These are phyloP conservation scores for Gallinago paraguaiae DNA, from an alignment of 2,113 vertebrate species.

Conservation along the genomic window DNA sequence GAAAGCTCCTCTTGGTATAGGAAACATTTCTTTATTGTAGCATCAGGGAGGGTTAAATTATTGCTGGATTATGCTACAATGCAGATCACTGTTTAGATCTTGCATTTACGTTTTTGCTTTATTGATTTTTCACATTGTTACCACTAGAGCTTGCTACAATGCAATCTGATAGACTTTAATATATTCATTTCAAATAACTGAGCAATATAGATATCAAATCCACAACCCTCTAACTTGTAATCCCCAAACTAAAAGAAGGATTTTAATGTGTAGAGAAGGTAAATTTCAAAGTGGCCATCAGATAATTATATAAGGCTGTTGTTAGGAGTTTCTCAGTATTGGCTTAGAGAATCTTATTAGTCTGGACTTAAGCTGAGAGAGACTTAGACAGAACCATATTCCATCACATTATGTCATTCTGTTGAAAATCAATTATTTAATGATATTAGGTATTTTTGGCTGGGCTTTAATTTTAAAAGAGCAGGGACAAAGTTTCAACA, in stretches of 20 bases:
- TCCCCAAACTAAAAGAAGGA: slow-evolving; percentile 23
- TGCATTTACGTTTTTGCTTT: background rate
- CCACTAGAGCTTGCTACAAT: slow-evolving; percentile 63
- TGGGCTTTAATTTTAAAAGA: background rate
- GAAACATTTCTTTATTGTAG: background rate
- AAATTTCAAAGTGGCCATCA: slow-evolving; percentile 30
- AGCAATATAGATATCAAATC: slow-evolving; percentile 9
- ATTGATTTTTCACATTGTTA: slow-evolving; percentile 33
- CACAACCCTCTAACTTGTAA: background rate
- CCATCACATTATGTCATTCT: background rate
- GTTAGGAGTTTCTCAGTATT: background rate
- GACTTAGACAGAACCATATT: background rate
- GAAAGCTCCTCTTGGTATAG: background rate
- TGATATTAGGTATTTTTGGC: background rate
- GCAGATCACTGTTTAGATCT: background rate
- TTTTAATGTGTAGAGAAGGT: background rate
- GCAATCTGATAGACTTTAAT: slow-evolving; percentile 27
- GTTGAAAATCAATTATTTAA: slow-evolving; percentile 31
- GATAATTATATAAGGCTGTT: slow-evolving; percentile 17
- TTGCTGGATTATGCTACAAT: background rate
- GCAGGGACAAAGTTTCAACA: background rate
- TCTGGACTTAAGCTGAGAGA: background rate
- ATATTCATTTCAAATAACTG: slow-evolving; percentile 4
- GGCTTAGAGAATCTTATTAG: slow-evolving; percentile 43
- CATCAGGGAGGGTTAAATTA: background rate